phyloP scores from a whole-genome alignment of 2,888 invertebrate genomes.

The Lepidocyrtinus sp. region DNA sequence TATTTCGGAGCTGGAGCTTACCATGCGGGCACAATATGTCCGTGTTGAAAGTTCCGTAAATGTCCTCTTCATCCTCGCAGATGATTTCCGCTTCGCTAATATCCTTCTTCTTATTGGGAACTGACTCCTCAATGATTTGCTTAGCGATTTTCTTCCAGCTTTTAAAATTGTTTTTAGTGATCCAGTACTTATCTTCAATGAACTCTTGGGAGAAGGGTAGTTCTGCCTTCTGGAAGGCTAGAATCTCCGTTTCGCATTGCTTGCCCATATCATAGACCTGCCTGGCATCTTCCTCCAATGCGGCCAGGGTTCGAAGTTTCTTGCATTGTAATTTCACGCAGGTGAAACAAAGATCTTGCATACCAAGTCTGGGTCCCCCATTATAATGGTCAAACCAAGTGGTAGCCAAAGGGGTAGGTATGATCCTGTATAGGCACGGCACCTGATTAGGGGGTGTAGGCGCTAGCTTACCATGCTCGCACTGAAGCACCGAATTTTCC shows the following conservation, averaged over 20 bases:
- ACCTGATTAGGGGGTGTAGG: constrained; percentile 70
- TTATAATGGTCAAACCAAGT: constrained; percentile 72
- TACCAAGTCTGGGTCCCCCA: constrained; percentile 73
- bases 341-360: constrained; percentile 71
- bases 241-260: constrained; percentile 32
- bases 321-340: constrained; percentile 75
- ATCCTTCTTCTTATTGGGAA: not conserved
- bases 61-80: constrained; percentile 5
- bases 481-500: constrained; percentile 73
- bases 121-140: constrained; percentile 34
- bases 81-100: not conserved
- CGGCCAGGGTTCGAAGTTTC: constrained; percentile 73
- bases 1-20: not conserved
- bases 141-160: constrained; percentile 68
- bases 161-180: constrained; percentile 70
- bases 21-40: constrained; percentile 43
- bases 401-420: constrained; percentile 71
- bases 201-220: constrained; percentile 24
- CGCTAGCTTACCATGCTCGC: constrained; percentile 74
- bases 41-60: constrained; percentile 72
- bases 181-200: constrained; percentile 68
- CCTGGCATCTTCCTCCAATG: constrained; percentile 75
- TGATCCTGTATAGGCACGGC: constrained; percentile 48
- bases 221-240: constrained; percentile 12
- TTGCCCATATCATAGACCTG: constrained; percentile 47